These are phyloP conservation scores for Anthophora plumipes DNA, from an alignment of 2,888 invertebrate genomes.

Conservation along the genomic window DNA sequence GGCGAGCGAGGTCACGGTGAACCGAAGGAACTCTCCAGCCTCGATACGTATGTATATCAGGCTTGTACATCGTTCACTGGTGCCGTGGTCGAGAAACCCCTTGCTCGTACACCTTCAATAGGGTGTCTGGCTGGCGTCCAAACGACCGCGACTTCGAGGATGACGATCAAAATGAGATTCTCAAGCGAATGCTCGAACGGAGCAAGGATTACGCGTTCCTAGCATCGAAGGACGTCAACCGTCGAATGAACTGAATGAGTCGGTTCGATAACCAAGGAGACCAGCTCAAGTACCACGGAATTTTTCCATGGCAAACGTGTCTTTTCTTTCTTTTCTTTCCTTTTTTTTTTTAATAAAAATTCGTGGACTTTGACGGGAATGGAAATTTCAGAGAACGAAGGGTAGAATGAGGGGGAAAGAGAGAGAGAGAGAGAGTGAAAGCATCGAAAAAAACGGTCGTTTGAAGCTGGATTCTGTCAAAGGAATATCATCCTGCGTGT, in stretches of 20 bases:
- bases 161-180: constrained; percentile 66
- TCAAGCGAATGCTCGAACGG: constrained; percentile 49
- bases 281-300: neutral
- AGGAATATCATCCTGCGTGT: constrained; percentile 8
- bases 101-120: constrained; percentile 46
- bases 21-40: neutral
- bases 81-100: constrained; percentile 2
- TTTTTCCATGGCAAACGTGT: neutral
- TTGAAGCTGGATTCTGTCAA: constrained; percentile 21
- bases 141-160: constrained; percentile 48
- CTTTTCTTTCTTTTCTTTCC: neutral
- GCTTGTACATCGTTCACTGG: constrained; percentile 20
- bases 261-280: neutral
- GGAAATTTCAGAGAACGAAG: constrained; percentile 24
- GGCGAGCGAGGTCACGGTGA: neutral
- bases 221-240: constrained; percentile 40
- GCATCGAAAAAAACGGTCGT: constrained; percentile 26
- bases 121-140: constrained; percentile 60
- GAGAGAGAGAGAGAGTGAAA: too few relatives aligned
- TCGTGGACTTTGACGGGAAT: neutral
- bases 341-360: neutral
- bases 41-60: constrained; percentile 10
- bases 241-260: constrained; percentile 18
- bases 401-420: neutral
- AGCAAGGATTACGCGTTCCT: constrained; percentile 48